Percentiles rank a stretch among this genome's conserved stretches.
Conservation (phyloP, 2,797 vertebrate genomes). For the Agapornis canus region DNA sequence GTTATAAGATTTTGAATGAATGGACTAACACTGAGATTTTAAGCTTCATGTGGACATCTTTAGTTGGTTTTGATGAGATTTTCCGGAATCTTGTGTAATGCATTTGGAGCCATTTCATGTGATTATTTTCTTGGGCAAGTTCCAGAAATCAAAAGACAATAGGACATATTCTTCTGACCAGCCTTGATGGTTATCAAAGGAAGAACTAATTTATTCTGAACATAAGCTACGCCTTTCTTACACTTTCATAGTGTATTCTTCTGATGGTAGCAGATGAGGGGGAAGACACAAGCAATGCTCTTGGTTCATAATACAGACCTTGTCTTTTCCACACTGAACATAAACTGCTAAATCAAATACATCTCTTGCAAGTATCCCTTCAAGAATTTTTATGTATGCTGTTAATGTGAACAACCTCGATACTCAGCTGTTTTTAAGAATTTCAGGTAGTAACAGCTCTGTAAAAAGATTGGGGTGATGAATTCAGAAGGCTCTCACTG, state of each 20-base stretch:
- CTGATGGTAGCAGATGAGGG: neutral
- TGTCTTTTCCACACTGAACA: neutral
- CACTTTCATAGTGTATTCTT: neutral
- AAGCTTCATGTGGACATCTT: neutral
- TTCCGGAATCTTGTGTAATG: neutral
- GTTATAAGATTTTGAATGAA: neutral
- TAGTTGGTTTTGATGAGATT: neutral
- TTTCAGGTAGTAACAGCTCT: neutral
- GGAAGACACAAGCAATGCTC: neutral
- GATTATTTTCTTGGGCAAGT: neutral
- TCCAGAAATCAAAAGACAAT: neutral
- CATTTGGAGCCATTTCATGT: neutral
- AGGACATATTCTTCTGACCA: neutral
- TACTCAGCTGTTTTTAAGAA: conserved; percentile 29
- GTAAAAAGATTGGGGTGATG: neutral
- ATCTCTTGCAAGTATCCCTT: neutral
- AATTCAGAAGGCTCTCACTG: neutral
- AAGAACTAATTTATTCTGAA: neutral
- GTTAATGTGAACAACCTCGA: neutral
- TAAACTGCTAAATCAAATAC: neutral
- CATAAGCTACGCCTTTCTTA: neutral
- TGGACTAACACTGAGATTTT: neutral
- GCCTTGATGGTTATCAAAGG: neutral
- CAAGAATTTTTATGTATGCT: neutral
- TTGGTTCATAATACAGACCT: neutral